These are phyloP conservation scores for Polietes domitor DNA, from an alignment of 2,888 invertebrate genomes.

Conservation along the genomic window DNA sequence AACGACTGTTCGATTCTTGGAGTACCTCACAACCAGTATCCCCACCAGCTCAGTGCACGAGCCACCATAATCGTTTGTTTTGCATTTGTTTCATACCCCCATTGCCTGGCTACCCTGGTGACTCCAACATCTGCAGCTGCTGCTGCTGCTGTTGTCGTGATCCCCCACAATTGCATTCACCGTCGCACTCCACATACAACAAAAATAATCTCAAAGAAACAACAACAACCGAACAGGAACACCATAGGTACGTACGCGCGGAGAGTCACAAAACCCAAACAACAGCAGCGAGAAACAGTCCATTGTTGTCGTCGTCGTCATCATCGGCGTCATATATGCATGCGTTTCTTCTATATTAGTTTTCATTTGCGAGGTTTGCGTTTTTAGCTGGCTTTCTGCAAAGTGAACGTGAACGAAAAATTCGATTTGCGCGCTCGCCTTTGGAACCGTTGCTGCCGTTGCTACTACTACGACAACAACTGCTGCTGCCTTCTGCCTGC, in stretches of 20 bases:
- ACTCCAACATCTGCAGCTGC: conserved; percentile 17
- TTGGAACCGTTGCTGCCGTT: neutral
- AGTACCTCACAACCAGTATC: neutral
- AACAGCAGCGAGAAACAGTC: neutral
- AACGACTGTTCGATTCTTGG: conserved; percentile 3
- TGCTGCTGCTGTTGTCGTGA: conserved; percentile 55
- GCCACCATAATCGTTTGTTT: neutral
- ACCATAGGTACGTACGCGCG: neutral
- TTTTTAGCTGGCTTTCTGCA: conserved; percentile 40
- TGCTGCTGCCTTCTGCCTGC: neutral
- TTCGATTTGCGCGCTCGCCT: conserved; percentile 10
- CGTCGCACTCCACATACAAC: neutral
- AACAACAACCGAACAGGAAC: conserved; percentile 15
- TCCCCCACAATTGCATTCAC: conserved; percentile 23
- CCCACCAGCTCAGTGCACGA: neutral
- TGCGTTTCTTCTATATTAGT: conserved; percentile 28
- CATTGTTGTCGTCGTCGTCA: neutral
- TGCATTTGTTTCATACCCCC: neutral
- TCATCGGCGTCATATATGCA: neutral
- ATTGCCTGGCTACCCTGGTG: neutral
- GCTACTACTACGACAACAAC: neutral
- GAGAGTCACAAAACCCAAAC: conserved; percentile 2
- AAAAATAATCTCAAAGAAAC: conserved; percentile 31
- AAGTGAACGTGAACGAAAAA: conserved; percentile 51
- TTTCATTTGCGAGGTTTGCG: conserved; percentile 7